Evolutionary conservation across 2,888 invertebrate species (phyloP).

Genomic region (Mesoligia furuncula): DNA sequence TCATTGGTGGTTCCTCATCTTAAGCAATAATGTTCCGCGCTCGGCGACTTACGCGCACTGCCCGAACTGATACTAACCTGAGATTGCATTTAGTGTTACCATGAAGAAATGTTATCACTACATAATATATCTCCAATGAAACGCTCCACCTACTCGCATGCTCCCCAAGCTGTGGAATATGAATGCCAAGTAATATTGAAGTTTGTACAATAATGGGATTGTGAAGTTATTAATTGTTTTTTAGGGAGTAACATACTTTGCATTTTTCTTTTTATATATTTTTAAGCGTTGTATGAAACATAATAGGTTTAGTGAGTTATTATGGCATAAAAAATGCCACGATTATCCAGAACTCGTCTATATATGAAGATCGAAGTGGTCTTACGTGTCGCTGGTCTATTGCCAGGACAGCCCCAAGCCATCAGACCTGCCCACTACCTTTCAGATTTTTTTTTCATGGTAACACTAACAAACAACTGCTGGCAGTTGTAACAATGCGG

Average conservation of each 20-base stretch:
- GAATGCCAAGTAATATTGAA: slow-evolving; percentile 20
- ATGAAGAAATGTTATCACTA: slow-evolving; percentile 29
- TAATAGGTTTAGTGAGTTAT: slow-evolving; percentile 19
- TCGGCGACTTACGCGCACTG: slow-evolving; percentile 72
- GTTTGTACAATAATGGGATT: slow-evolving; percentile 27
- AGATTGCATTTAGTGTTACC: slow-evolving; percentile 66
- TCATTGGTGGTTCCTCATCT: slow-evolving; percentile 49
- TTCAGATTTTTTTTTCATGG: slow-evolving; percentile 51
- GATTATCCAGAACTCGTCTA: slow-evolving; percentile 5
- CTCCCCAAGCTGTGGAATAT: slow-evolving; percentile 2
- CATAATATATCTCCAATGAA: neutral
- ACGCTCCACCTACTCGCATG: neutral
- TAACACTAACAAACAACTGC: slow-evolving; percentile 73
- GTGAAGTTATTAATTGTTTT: slow-evolving; percentile 35
- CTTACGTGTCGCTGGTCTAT: slow-evolving; percentile 11
- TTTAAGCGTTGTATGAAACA: slow-evolving; percentile 27
- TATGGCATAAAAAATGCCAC: slow-evolving; percentile 9
- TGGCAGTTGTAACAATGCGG: slow-evolving; percentile 75
- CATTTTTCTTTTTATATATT: slow-evolving; percentile 40
- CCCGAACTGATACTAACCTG: slow-evolving; percentile 69
- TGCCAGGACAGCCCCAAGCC: slow-evolving; percentile 4
- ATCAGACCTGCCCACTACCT: slow-evolving; percentile 26
- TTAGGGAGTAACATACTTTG: slow-evolving; percentile 18
- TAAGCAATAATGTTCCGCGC: slow-evolving; percentile 67
- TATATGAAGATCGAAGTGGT: neutral